Evolutionary conservation across 2,888 invertebrate species (phyloP).

Genomic region (Caenorhabditis japonica): DNA sequence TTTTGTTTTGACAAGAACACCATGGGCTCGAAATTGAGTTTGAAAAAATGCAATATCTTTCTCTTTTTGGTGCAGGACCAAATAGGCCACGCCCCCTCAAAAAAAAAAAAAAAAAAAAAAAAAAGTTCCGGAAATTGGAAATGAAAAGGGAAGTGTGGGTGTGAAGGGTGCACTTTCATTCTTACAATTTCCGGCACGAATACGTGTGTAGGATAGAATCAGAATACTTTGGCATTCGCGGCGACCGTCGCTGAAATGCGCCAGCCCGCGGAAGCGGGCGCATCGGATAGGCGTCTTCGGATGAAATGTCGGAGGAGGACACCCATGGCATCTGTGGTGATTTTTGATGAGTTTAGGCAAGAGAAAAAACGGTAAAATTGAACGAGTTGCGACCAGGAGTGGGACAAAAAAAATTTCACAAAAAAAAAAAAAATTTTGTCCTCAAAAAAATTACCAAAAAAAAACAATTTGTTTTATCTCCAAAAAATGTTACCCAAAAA

Average conservation of each 20-base stretch:
- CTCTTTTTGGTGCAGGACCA: slow-evolving; percentile 7
- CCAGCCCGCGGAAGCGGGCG: slow-evolving; percentile 27
- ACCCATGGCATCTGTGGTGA: slow-evolving; percentile 32
- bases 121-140: slow-evolving; percentile 1
- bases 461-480: neutral
- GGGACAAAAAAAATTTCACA: neutral
- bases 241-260: slow-evolving; percentile 33
- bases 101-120: too few species aligned
- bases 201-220: slow-evolving; percentile 47
- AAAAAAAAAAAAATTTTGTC: neutral
- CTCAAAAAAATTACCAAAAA: too few species aligned
- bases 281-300: slow-evolving; percentile 36
- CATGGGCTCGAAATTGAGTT: slow-evolving; percentile 3
- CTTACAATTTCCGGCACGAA: slow-evolving; percentile 50
- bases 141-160: neutral
- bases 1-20: slow-evolving; percentile 21
- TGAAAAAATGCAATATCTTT: slow-evolving; percentile 3
- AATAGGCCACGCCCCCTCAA: too few species aligned
- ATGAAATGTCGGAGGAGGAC: slow-evolving; percentile 35
- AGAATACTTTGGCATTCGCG: slow-evolving; percentile 53
- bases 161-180: too few species aligned
- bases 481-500: neutral
- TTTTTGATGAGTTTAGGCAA: neutral
- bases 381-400: neutral
- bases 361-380: neutral